Base-by-base conservation (phyloP, 2,888 invertebrate species). In the Drosophila tanythrix region DNA sequence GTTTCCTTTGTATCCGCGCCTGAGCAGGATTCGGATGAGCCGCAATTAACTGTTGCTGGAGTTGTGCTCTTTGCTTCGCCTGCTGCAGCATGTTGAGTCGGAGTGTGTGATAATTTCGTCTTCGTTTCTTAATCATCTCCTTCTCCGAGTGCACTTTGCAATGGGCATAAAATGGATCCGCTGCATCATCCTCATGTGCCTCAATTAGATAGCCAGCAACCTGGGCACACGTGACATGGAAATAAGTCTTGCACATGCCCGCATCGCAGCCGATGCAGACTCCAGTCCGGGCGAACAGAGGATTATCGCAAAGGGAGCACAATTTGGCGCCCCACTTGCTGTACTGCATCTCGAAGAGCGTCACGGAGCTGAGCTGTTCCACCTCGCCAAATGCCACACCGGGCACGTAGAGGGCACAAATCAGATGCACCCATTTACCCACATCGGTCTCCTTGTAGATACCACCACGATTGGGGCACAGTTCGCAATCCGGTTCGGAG, bases 251-350 rank as follows among this genome's bases (percentile, higher is more conserved):
- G 94, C 99, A 99, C 95, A 99, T 97, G 33, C 99, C 99, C 13
- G 99, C 99, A 94, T 99, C 99, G 93, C 99, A 99, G 74, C 97
- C 97, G 63, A 99, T 98, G 91, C 98, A 98, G 18, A 99, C 98
- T 3, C 99, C 99, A 0, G 98, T 98, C 35, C 98, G 95, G 11
- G 98, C 96, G 89, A 96, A 96, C 48, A 97, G 94, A 5, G 96
- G 95, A 93, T 99, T 98, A 76, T 96, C 96, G 92, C 99, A 99
- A 15, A 98, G 94, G 10, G 96, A 96, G 92, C 99, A 99, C 13
- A 96, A 95, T 90, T 98, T 97, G 11, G 97, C 96, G 43, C 99
- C 99, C 98, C 99, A 99, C 85, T 97, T 97, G 62, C 96, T 97
- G 92, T 99, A 98, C n/a, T 97, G 97, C 97, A 99, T 98, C 94